Evolutionary conservation across 1,140 invertebrate species (phyloP), one percentile per base, ranked within the genome.

Genomic region (Vanessa atalanta): DNA sequence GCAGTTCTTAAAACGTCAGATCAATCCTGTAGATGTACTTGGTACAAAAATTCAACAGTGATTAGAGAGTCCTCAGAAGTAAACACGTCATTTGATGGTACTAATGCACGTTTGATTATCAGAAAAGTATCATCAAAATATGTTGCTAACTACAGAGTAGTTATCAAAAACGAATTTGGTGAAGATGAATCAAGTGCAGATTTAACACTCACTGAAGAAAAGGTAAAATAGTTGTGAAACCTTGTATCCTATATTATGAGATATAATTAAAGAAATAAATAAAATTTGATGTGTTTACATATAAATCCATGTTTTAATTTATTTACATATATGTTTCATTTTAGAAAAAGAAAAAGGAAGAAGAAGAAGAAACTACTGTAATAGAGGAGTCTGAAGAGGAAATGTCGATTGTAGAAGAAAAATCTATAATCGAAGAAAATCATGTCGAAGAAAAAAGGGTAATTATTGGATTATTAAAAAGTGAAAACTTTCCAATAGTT

Each of bases 111-210:
- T 67, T 84, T 98, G 0, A 95, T 94, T 23, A 97, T 98, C 65
- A 95, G 94, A 74, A 95, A 95, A 69, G 94, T 95, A 13, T 95
- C 95, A 75, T 93, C 94, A 12, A 95, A 96, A 87, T 95, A 95
- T 76, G 94, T 95, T 3, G 97, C 96, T 51, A 95, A 94, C 31
- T 98, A 97, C 87, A 97, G 95, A 85, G 95, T 97, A 23, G 94
- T 97, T 31, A 95, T 97, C 43, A 95, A 94, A 65, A 98, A 98
- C 84, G 96, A 98, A 88, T 95, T 95, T 78, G 97, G 97, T 65
- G 95, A 96, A 86, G 96, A 96, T 82, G 97, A 98, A 90, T 96
- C 96, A 2, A 94, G 95, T 15, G 97, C 96, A 43, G 94, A 95
- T 83, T 91, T 98, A 26, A 96, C 95, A 47, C 94, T 98, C 31